Conservation (phyloP, 2,113 vertebrate species). For the Onychostoma macrolepis region DNA sequence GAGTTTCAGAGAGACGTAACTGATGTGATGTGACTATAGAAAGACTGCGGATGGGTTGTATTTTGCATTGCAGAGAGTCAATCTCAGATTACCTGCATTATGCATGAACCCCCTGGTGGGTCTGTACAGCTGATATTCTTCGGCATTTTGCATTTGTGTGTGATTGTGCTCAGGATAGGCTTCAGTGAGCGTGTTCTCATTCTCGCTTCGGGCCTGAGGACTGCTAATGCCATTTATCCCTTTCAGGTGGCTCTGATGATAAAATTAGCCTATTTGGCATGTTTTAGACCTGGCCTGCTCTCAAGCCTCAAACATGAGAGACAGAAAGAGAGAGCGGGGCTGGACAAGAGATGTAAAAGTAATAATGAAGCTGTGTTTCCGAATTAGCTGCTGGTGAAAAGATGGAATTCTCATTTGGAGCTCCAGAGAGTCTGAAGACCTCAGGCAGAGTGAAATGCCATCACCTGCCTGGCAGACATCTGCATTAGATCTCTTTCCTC, state of each 20-base stretch:
- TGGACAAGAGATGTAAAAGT: background rate
- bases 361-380: background rate
- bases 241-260: constrained; percentile 53
- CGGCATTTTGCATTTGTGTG: constrained; percentile 10
- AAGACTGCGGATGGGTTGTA: background rate
- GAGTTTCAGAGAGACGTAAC: background rate
- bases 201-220: constrained; percentile 33
- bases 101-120: constrained; percentile 23
- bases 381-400: constrained; percentile 30
- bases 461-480: constrained; percentile 37
- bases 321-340: background rate
- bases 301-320: background rate
- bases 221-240: constrained; percentile 51
- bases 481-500: constrained; percentile 35
- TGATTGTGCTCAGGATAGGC: constrained; percentile 30
- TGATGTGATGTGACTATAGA: background rate
- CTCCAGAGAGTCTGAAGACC: constrained; percentile 25
- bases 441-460: background rate
- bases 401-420: constrained; percentile 43
- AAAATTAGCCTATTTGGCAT: constrained; percentile 43
- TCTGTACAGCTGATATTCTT: constrained; percentile 15
- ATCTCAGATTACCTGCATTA: constrained; percentile 37
- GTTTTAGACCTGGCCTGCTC: background rate
- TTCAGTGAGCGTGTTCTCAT: constrained; percentile 32
- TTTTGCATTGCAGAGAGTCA: constrained; percentile 7